Evolutionary conservation across 2,797 vertebrate species (phyloP), one percentile per base, ranked within the genome.

Genomic region (Pseudotriccus pelzelni): DNA sequence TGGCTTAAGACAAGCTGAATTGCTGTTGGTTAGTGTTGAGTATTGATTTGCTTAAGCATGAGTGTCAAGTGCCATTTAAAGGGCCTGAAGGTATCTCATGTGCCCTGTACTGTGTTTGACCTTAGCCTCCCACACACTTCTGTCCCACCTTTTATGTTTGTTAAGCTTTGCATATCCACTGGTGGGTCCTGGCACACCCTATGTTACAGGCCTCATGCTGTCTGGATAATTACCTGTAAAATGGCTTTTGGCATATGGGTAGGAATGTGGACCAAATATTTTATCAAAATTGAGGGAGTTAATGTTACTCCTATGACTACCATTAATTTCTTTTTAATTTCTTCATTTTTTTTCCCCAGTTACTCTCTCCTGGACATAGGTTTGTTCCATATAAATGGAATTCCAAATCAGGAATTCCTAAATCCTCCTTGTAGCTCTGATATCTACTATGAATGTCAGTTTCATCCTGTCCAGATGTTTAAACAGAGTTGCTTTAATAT

Each of bases 161-260:
- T 41, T 89, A 56, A 79, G 53, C 34, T 49, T 75, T 7, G 13
- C 17, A 6, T 44, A 43, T 2, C 21, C n/a, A 4, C 39, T 21
- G 9, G 14, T 28, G 7, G 66, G 50, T 77, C 32, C 20, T 63
- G 62, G 14, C 5, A 43, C 2, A 0, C 28, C 68, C 22, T 3
- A 0, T 53, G 19, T 41, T 37, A 11, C 4, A 0, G 47, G 30
- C 6, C 34, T 72, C 2, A 0, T 56, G 14, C 10, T 81, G 37
- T 34, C 46, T 62, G 50, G 15, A 20, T 62, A 36, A 32, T 87
- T 68, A 10, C 30, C 16, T 59, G 13, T 63, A 50, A 41, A 34
- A 28, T 0, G 2, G 18, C 6, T 85, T 64, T 80, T 58, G 24
- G 24, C 6, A 5, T 41, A 13, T n/a, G 21, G 3, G 5, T 91